phyloP scores from a whole-genome alignment of 1,140 invertebrate genomes.

The Euwallacea similis region DNA sequence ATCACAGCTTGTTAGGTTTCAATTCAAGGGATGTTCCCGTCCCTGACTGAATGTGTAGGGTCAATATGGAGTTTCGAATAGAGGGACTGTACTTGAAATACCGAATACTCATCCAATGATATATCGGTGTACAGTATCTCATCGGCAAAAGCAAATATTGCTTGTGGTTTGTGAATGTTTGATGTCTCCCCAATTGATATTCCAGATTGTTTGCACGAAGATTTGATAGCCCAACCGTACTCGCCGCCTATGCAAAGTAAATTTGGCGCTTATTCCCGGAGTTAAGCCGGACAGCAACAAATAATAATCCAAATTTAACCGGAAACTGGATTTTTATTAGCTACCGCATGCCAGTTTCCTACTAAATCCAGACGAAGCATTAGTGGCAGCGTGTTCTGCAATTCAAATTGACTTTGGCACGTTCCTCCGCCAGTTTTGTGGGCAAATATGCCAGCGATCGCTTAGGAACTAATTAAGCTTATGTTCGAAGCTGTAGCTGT shows the following conservation, averaged over 20 bases:
- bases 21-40: too few species aligned
- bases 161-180: neutral
- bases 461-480: constrained; percentile 2
- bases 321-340: too few species aligned
- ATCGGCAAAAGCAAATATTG: neutral
- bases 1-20: too few species aligned
- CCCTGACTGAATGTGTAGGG: too few species aligned
- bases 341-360: too few species aligned
- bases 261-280: neutral
- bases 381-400: neutral
- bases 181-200: neutral
- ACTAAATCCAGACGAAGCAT: neutral
- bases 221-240: neutral
- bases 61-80: too few species aligned
- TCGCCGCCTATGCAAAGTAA: neutral
- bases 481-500: neutral
- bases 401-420: constrained; percentile 5
- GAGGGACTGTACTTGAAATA: too few species aligned
- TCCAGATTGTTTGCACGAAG: neutral
- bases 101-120: too few species aligned
- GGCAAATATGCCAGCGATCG: constrained; percentile 1
- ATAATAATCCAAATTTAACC: too few species aligned
- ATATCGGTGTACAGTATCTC: too few species aligned
- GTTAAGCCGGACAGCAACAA: neutral
- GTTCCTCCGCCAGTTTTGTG: neutral